Percentiles rank a stretch among this genome's conserved stretches.
These are phyloP conservation scores for Dendrolimus punctatus DNA, from an alignment of 1,140 invertebrate species.

Conservation along the genomic window DNA sequence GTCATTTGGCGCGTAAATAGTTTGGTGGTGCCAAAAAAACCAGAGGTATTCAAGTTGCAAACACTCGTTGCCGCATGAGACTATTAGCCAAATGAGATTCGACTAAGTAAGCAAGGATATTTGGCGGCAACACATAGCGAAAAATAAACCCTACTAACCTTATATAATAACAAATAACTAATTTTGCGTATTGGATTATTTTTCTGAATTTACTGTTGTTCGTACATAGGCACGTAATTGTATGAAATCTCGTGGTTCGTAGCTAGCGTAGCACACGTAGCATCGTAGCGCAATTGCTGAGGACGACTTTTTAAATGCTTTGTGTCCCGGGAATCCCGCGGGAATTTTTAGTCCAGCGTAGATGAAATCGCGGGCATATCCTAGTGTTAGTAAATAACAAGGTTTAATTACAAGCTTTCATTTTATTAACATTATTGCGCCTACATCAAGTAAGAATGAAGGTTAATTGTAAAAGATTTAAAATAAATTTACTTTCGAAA, in stretches of 20 bases:
- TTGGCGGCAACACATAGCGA: constrained; percentile 16
- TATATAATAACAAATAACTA: constrained; percentile 4
- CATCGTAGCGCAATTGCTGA: background rate
- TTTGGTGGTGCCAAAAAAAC: constrained; percentile 22
- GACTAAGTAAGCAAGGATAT: constrained; percentile 22
- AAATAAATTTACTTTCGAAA: constrained; percentile 13
- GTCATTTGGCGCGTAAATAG: constrained; percentile 25
- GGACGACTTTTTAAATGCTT: too few species aligned
- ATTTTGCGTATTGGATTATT: constrained; percentile 1
- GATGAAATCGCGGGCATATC: too few species aligned
- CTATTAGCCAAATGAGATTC: constrained; percentile 27
- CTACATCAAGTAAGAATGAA: constrained; percentile 17
- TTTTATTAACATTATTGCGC: constrained; percentile 3
- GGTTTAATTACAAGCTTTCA: background rate
- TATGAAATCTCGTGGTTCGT: constrained; percentile 1
- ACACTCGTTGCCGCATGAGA: constrained; percentile 20
- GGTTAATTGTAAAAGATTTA: constrained; percentile 23
- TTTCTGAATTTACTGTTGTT: constrained; percentile 3
- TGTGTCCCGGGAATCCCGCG: too few species aligned
- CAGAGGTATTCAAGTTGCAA: constrained; percentile 23
- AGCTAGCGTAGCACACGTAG: constrained; percentile 4
- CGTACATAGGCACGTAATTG: constrained; percentile 4
- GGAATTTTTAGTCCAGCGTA: too few species aligned
- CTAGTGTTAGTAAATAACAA: too few species aligned
- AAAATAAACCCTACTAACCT: constrained; percentile 15